phyloP scores from a whole-genome alignment of 2,797 vertebrate species.

The Helarctos malayanus region DNA sequence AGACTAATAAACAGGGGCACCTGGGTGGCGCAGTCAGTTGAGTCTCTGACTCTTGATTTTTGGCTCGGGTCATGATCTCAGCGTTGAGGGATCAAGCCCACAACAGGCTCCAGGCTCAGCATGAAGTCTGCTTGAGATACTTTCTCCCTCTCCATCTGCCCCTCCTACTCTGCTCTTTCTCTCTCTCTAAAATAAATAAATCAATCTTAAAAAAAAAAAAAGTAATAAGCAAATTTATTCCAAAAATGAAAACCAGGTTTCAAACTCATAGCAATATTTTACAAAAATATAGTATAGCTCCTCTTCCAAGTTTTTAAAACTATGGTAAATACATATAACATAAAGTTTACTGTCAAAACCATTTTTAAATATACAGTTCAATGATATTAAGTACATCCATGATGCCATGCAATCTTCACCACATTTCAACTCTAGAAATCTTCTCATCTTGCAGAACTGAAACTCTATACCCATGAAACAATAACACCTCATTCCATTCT shows the following conservation, averaged over 20 bases:
- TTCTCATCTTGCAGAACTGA: not conserved
- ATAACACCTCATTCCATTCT: not conserved
- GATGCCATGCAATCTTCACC: not conserved
- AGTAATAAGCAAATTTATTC: not conserved
- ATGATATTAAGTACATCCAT: not conserved
- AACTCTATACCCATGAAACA: not conserved
- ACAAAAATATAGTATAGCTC: not conserved
- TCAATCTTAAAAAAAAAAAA: not conserved
- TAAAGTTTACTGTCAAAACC: not conserved
- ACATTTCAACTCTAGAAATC: not conserved
- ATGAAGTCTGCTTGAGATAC: not conserved
- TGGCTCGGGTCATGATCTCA: not conserved
- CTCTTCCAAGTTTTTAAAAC: not conserved
- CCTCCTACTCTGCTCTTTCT: not conserved
- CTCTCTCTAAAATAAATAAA: not conserved
- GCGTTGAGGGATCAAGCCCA: not conserved
- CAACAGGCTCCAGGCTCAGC: not conserved
- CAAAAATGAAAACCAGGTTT: constrained; percentile 5
- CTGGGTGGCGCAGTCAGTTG: not conserved
- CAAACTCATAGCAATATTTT: not conserved
- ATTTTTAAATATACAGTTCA: not conserved
- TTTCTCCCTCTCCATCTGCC: not conserved
- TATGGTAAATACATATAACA: not conserved
- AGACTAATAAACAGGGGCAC: not conserved
- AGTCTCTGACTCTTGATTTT: not conserved